phyloP scores from a whole-genome alignment of 2,113 vertebrate genomes.

The Salvelinus namaycush region DNA sequence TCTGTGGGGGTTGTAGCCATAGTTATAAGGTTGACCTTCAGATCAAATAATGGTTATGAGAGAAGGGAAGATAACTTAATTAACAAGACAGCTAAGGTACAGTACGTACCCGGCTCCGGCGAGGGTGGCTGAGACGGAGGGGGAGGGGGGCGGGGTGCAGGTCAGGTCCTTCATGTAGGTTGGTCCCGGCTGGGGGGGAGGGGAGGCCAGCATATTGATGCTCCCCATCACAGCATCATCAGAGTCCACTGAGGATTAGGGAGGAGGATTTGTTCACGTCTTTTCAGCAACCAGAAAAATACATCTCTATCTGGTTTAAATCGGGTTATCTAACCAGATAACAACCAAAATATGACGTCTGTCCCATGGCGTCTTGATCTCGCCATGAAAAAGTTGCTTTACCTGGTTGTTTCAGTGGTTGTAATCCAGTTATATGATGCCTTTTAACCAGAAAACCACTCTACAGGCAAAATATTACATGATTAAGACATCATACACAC shows the following conservation, averaged over 20 bases:
- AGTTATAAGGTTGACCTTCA: too few species aligned
- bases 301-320: neutral
- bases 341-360: neutral
- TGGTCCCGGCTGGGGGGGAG: slow-evolving; percentile 66
- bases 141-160: slow-evolving; percentile 86
- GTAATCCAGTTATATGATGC: too few species aligned
- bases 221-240: slow-evolving; percentile 84
- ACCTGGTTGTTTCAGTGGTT: too few species aligned
- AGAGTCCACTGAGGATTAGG: slow-evolving; percentile 79
- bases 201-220: slow-evolving; percentile 78
- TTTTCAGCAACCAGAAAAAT: neutral
- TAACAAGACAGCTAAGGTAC: too few species aligned
- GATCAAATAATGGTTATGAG: too few species aligned
- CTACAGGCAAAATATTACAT: too few species aligned
- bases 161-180: slow-evolving; percentile 82
- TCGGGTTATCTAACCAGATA: neutral
- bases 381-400: too few species aligned
- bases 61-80: neutral
- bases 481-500: too few species aligned
- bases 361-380: neutral
- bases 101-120: slow-evolving; percentile 80
- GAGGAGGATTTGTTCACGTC: neutral
- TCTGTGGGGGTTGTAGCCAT: too few species aligned
- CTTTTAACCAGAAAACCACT: too few species aligned
- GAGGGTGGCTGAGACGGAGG: slow-evolving; percentile 83